These are phyloP conservation scores for Chromoteleia sp. DNA, from an alignment of 2,888 invertebrate species.

Conservation along the genomic window DNA sequence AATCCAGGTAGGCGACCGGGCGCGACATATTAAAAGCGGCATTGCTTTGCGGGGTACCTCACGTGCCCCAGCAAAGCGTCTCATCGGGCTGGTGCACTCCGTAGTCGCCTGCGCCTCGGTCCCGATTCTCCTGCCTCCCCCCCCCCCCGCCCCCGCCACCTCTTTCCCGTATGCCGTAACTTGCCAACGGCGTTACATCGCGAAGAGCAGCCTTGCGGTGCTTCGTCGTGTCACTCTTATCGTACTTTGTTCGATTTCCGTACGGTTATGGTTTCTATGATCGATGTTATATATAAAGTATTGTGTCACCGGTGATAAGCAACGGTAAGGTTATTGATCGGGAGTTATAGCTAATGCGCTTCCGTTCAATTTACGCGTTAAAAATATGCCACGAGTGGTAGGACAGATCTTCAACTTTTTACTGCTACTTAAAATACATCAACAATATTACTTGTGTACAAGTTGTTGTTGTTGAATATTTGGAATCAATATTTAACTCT, in stretches of 20 bases:
- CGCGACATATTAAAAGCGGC: constrained; percentile 82
- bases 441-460: no score
- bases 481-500: no score
- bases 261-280: constrained; percentile 62
- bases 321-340: constrained; percentile 21
- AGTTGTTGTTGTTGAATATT: no score
- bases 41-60: constrained; percentile 79
- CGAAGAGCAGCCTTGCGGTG: constrained; percentile 51
- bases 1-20: no score
- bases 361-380: not conserved
- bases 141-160: not conserved
- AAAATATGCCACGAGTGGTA: not conserved
- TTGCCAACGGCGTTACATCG: not conserved
- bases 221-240: constrained; percentile 66
- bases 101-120: constrained; percentile 39
- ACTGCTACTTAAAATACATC: no score
- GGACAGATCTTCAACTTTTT: no score
- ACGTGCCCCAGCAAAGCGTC: constrained; percentile 75
- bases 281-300: constrained; percentile 52
- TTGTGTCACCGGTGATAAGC: constrained; percentile 45
- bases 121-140: constrained; percentile 2
- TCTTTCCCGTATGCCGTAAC: constrained; percentile 13
- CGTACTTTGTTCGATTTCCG: constrained; percentile 56
- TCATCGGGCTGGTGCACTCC: constrained; percentile 75
- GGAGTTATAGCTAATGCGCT: not conserved